These are phyloP conservation scores for Saimiri boliviensis DNA, from an alignment of 2,113 vertebrate genomes.

Conservation along the genomic window DNA sequence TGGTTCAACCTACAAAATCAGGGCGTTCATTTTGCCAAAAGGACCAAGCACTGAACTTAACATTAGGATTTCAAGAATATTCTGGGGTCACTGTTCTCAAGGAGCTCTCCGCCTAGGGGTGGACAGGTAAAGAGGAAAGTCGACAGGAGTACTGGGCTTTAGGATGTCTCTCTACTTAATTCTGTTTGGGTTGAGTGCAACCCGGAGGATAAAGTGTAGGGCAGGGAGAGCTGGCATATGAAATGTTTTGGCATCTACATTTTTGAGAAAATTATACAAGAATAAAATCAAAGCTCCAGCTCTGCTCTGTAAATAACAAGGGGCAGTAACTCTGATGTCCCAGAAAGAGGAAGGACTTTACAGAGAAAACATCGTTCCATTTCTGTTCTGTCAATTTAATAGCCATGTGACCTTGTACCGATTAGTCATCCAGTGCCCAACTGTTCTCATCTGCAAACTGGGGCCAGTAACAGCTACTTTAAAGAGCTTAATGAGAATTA, in stretches of 20 bases:
- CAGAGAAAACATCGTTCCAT: background rate
- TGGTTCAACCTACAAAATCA: background rate
- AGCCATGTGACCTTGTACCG: background rate
- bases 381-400: background rate
- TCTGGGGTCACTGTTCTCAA: background rate
- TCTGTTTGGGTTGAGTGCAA: background rate
- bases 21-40: background rate
- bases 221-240: background rate
- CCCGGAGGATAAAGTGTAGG: fast-evolving
- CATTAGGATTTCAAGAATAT: background rate
- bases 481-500: background rate
- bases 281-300: background rate
- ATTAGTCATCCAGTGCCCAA: background rate
- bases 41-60: background rate
- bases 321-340: background rate
- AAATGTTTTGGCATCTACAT: background rate
- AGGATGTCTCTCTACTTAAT: background rate
- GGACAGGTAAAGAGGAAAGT: background rate
- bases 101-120: background rate
- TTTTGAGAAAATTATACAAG: conserved; percentile 9
- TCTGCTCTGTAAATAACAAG: conserved; percentile 6
- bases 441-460: background rate
- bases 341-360: background rate
- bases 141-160: background rate
- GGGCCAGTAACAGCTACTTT: background rate